A percentile compares a stretch with the other conserved stretches of the same genome.
Conservation (phyloP, 2,888 invertebrate species). For the Mamestra brassicae region DNA sequence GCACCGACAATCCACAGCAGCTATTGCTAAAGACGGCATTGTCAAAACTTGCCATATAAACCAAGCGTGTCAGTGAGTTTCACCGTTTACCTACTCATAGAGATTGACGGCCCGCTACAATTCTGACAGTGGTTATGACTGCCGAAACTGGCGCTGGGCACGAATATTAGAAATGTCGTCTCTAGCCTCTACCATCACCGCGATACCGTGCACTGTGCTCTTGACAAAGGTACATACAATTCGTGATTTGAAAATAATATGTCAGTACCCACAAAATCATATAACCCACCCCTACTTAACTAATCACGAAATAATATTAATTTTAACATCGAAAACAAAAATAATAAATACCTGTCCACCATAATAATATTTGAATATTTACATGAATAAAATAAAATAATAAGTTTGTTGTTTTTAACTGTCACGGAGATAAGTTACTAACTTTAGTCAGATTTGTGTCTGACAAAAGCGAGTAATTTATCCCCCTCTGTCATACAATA, state of each 20-base stretch:
- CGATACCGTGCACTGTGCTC: neutral
- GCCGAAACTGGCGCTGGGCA: neutral
- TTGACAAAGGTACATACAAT: neutral
- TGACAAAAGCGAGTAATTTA: neutral
- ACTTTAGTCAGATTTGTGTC: neutral
- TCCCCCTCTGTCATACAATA: neutral
- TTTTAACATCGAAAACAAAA: slow-evolving; percentile 40
- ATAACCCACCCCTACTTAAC: slow-evolving; percentile 37
- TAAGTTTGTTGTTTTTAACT: neutral
- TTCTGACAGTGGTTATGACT: neutral
- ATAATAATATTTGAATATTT: slow-evolving; percentile 19
- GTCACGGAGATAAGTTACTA: neutral
- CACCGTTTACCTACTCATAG: no score
- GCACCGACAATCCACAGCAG: neutral
- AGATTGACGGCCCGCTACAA: no score
- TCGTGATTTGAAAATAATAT: neutral
- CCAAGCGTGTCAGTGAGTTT: neutral
- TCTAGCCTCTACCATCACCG: neutral
- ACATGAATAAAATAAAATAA: slow-evolving; percentile 25
- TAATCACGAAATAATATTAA: slow-evolving; percentile 34
- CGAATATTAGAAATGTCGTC: neutral
- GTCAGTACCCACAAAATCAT: slow-evolving; percentile 5
- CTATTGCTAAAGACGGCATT: neutral
- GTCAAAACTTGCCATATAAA: neutral
- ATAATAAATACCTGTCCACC: slow-evolving; percentile 51